phyloP scores from a whole-genome alignment of 2,113 vertebrate species.

The Corydoras sp. region DNA sequence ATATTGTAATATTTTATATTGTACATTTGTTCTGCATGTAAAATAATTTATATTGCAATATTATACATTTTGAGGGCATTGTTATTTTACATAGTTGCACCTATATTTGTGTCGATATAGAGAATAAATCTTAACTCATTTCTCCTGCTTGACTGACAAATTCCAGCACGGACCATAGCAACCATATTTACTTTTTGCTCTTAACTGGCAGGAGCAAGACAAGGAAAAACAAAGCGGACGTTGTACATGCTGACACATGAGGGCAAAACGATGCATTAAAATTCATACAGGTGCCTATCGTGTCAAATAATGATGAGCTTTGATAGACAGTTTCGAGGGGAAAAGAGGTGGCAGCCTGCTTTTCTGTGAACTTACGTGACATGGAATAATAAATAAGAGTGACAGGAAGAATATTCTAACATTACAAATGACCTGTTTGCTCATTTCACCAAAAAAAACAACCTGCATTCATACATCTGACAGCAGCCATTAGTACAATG shows the following conservation, averaged over 20 bases:
- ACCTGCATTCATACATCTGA: not conserved
- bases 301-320: conserved; percentile 28
- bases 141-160: conserved; percentile 26
- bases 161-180: conserved; percentile 19
- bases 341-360: not conserved
- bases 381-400: not conserved
- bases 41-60: no score
- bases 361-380: not conserved
- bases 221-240: conserved; percentile 20
- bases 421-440: not conserved
- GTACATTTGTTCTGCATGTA: no score
- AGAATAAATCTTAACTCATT: not conserved
- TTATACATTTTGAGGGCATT: no score
- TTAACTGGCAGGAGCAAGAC: conserved; percentile 34
- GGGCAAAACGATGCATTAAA: conserved; percentile 35
- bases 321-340: conserved; percentile 37
- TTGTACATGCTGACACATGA: conserved; percentile 27
- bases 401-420: not conserved
- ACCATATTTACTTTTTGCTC: conserved; percentile 26
- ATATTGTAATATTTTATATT: no score
- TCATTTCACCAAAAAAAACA: not conserved
- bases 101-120: no score
- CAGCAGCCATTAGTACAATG: not conserved
- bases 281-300: conserved; percentile 26
- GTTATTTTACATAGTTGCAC: no score